These are phyloP conservation scores for Ovis canadensis DNA, from an alignment of 2,113 vertebrate species.

Conservation along the genomic window DNA sequence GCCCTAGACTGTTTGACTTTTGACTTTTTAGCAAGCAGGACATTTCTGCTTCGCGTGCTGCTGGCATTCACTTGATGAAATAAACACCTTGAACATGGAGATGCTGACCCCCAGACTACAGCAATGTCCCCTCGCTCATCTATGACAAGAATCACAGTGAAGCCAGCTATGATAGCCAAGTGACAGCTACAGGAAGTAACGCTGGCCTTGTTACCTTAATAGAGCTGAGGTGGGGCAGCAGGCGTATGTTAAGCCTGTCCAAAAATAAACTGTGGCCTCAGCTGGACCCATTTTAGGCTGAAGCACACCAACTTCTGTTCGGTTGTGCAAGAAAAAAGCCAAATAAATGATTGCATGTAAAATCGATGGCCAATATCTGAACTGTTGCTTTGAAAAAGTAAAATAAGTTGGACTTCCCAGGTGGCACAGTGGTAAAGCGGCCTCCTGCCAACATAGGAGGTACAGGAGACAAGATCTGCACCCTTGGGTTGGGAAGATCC, in stretches of 20 bases:
- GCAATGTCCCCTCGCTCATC: neutral
- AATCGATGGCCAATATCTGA: neutral
- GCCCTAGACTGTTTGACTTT: neutral
- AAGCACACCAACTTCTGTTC: neutral
- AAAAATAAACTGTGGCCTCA: neutral
- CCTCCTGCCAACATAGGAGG: neutral
- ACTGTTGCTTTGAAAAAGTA: neutral
- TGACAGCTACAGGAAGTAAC: neutral
- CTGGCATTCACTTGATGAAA: neutral
- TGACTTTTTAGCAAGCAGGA: neutral
- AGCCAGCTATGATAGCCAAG: too few relatives aligned
- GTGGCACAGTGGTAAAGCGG: neutral
- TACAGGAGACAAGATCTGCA: neutral
- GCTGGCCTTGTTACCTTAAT: neutral
- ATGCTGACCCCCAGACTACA: neutral
- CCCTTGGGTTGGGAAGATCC: neutral
- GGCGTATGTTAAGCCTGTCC: neutral
- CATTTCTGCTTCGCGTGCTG: neutral
- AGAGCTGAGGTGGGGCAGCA: neutral
- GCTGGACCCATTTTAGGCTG: neutral
- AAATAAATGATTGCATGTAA: neutral
- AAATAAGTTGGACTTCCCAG: neutral
- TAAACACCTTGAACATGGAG: neutral
- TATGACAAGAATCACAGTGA: neutral
- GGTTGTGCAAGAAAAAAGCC: neutral